phyloP scores from a whole-genome alignment of 2,113 vertebrate species.

The Charadrius vociferus region DNA sequence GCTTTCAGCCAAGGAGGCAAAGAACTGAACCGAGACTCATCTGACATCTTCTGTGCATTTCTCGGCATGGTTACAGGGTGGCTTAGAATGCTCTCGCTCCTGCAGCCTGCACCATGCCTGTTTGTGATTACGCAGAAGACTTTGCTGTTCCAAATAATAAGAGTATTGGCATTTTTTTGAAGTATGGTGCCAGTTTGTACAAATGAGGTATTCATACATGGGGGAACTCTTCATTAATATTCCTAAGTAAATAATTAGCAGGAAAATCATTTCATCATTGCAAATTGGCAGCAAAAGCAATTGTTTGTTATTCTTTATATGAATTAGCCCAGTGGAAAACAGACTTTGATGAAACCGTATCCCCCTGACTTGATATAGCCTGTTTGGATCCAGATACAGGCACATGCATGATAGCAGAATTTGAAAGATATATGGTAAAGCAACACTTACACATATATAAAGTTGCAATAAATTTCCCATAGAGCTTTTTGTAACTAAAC shows the following conservation, averaged over 20 bases:
- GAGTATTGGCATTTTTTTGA: not conserved
- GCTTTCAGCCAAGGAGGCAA: not conserved
- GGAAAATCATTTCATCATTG: not conserved
- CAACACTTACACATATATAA: not conserved
- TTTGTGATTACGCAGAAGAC: not conserved
- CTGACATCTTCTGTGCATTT: not conserved
- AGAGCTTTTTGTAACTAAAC: not conserved
- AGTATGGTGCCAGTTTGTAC: not conserved
- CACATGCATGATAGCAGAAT: not conserved
- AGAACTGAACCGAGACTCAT: not conserved
- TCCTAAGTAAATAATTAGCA: not conserved
- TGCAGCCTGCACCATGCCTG: not conserved
- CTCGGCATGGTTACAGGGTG: accelerated
- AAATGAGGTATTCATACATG: not conserved
- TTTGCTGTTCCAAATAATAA: not conserved
- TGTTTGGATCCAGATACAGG: not conserved
- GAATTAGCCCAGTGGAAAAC: not conserved
- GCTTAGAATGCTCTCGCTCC: not conserved
- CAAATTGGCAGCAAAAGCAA: not conserved
- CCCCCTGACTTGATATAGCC: not conserved
- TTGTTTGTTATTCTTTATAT: not conserved
- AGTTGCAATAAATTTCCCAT: not conserved
- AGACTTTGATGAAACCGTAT: not conserved
- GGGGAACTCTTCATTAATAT: not conserved
- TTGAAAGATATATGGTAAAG: not conserved